These are phyloP conservation scores for Pristis pectinata DNA, from an alignment of 2,797 vertebrate species.

Conservation along the genomic window DNA sequence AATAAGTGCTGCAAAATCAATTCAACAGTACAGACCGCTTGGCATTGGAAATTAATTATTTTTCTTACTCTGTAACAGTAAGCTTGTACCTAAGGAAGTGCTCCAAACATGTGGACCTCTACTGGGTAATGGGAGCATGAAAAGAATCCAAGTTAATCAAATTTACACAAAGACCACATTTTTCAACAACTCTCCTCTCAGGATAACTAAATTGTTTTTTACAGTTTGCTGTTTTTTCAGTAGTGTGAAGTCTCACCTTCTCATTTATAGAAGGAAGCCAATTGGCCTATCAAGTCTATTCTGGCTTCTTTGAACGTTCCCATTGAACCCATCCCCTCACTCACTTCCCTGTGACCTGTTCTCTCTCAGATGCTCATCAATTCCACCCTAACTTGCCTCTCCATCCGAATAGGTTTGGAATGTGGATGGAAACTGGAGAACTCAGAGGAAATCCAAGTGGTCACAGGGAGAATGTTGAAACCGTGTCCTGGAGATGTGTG, in stretches of 20 bases:
- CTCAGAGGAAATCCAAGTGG: too few species aligned
- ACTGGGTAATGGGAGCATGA: neutral
- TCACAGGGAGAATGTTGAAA: too few species aligned
- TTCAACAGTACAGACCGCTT: neutral
- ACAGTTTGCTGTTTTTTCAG: neutral
- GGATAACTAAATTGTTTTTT: neutral
- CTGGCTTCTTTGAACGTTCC: too few species aligned
- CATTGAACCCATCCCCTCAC: too few species aligned
- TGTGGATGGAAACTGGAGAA: too few species aligned
- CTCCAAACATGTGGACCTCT: neutral
- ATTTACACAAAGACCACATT: neutral
- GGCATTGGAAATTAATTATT: neutral
- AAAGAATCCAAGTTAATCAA: neutral
- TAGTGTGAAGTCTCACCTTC: neutral
- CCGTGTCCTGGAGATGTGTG: too few species aligned
- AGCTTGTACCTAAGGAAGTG: neutral
- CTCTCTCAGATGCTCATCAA: too few species aligned
- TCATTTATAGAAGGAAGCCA: neutral
- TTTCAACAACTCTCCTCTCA: neutral
- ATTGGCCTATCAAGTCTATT: too few species aligned
- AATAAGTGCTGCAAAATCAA: neutral
- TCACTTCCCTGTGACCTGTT: too few species aligned
- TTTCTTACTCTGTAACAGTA: neutral
- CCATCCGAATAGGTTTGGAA: too few species aligned
- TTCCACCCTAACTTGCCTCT: too few species aligned